Base-by-base conservation (phyloP, 2,888 invertebrate genomes). In the Sinhomidia bicolor region DNA sequence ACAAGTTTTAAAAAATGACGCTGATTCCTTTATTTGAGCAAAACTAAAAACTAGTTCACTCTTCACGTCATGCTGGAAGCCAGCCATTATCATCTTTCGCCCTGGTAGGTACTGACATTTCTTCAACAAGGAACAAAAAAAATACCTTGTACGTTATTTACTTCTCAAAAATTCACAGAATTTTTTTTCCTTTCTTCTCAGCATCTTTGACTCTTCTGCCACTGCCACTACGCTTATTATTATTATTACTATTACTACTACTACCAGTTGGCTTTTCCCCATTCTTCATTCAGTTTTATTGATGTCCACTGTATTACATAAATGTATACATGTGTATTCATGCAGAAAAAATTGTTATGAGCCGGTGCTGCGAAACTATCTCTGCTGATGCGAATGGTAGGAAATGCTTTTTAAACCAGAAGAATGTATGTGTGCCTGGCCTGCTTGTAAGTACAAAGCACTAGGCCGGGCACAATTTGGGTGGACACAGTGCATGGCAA, bases 401-500 rank as follows among this genome's bases (percentile, higher is more conserved):
- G 65, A 54, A 74, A 51, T 47, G 60, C 65, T 60, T 26, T 74
- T 44, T 32, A 82, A 83, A 57, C 6, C n/a, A n/a, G 3, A 44
- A 44, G 12, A n/a, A 26, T 74, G 71, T 29, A 32, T 41, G 26
- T 14, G 47, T n/a, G 47, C 20, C 14, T 51, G n/a, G n/a, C n/a
- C n/a, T n/a, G n/a, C n/a, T n/a, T n/a, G n/a, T n/a, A n/a, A n/a
- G n/a, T n/a, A 36, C 36, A 36, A 36, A 5, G 36, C 36, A 36
- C 7, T 36, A 36, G 36, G 36, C 7, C 14, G 51, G 14, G 51
- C 5, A 80, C 14, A 78, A 78, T 54, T 78, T 78, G 81, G 62
- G 86, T 81, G 86, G 79, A 85, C 68, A 78, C 20, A 54, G 85
- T 47, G 86, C 79, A 71, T 80, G 80, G 44, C 44, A 60, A 86